These are phyloP conservation scores for Chloropsis hardwickii DNA, from an alignment of 2,113 vertebrate species.

Conservation along the genomic window DNA sequence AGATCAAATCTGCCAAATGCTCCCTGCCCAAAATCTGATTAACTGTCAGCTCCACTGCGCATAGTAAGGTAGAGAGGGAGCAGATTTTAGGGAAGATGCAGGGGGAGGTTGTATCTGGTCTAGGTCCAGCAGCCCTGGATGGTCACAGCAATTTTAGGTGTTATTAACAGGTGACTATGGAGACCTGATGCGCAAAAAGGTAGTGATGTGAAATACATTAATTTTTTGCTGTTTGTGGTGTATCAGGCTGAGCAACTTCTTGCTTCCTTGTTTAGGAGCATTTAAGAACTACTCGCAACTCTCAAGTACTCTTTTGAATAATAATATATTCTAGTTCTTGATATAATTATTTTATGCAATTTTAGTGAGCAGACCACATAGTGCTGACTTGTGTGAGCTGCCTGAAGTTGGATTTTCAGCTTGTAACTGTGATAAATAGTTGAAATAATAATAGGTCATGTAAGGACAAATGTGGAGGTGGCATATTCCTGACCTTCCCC, in stretches of 20 bases:
- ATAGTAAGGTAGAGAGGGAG: not conserved
- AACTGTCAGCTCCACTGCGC: not conserved
- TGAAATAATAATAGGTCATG: not conserved
- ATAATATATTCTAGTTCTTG: not conserved
- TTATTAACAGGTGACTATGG: not conserved
- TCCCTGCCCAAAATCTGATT: not conserved
- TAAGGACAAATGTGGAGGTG: not conserved
- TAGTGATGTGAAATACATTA: not conserved
- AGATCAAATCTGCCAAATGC: not conserved
- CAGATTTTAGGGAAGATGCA: not conserved
- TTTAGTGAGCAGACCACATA: not conserved
- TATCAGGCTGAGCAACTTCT: not conserved
- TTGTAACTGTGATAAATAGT: not conserved
- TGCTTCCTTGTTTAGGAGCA: not conserved
- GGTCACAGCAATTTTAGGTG: not conserved
- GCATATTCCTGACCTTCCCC: not conserved
- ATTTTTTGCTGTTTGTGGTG: accelerated
- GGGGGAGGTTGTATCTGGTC: not conserved
- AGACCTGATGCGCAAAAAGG: not conserved
- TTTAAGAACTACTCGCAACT: not conserved
- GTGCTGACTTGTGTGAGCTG: not conserved
- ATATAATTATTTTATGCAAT: not conserved
- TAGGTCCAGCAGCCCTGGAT: not conserved
- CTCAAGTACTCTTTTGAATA: not conserved
- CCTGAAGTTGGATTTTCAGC: not conserved